Conservation (phyloP, 2,888 invertebrate species). For the Tridacna gigas region DNA sequence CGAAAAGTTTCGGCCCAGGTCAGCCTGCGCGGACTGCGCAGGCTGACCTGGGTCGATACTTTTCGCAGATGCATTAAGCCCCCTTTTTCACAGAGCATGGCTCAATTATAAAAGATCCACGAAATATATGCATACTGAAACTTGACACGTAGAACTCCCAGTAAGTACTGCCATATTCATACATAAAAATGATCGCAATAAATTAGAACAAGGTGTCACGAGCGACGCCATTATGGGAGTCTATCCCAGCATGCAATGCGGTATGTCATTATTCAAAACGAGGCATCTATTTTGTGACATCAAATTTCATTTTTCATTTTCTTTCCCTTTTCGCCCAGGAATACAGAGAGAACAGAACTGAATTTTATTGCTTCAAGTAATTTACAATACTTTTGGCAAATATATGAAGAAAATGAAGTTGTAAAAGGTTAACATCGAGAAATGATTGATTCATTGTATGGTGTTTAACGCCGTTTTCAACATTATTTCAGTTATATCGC, state of each 20-base stretch:
- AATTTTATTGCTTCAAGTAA: too few species aligned
- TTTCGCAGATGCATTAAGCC: too few species aligned
- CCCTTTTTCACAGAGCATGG: too few species aligned
- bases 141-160: conserved; percentile 19
- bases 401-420: too few species aligned
- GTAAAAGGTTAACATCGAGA: too few species aligned
- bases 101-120: too few species aligned
- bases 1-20: too few species aligned
- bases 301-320: background rate
- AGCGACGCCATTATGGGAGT: conserved; percentile 49
- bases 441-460: background rate
- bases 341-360: too few species aligned
- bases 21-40: too few species aligned
- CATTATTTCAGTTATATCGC: too few species aligned
- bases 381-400: too few species aligned
- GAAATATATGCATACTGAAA: conserved; percentile 9
- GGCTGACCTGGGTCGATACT: too few species aligned
- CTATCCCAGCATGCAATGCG: conserved; percentile 50
- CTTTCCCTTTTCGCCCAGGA: background rate
- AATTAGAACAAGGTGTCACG: conserved; percentile 53
- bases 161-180: conserved; percentile 5
- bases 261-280: conserved; percentile 47
- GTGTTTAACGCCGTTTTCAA: background rate
- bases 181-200: conserved; percentile 41
- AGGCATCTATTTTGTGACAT: conserved; percentile 48